Percentiles rank a stretch among this genome's conserved stretches.
phyloP scores from a whole-genome alignment of 2,113 vertebrate genomes.

The Aptenodytes forsteri region DNA sequence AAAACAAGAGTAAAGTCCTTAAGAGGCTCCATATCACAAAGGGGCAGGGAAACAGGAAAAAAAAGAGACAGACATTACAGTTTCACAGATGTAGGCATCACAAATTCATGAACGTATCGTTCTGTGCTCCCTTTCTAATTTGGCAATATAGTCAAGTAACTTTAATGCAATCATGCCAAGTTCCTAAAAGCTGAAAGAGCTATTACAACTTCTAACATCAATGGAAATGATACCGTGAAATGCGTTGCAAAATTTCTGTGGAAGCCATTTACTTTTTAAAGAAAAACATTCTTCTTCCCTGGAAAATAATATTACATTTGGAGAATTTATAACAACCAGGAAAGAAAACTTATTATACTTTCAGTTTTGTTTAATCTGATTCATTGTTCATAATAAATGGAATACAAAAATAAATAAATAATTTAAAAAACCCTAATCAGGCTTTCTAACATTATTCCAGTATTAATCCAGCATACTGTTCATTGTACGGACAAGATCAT shows the following conservation, averaged over 20 bases:
- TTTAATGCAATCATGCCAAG: background rate
- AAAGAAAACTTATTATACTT: background rate
- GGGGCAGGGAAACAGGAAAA: accelerated
- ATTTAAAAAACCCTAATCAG: background rate
- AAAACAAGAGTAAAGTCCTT: background rate
- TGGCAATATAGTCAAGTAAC: background rate
- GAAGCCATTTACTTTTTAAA: background rate
- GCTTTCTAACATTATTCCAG: background rate
- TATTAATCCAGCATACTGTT: background rate
- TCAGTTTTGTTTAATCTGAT: background rate
- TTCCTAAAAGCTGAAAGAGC: background rate
- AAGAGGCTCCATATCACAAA: background rate
- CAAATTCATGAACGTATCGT: background rate
- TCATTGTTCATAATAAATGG: background rate
- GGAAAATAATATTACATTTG: background rate
- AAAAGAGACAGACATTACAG: background rate
- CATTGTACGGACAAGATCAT: background rate
- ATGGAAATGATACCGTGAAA: background rate
- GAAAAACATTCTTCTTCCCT: background rate
- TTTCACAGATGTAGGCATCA: background rate
- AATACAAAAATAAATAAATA: background rate
- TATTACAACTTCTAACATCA: background rate
- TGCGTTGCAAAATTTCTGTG: background rate
- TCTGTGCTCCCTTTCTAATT: background rate
- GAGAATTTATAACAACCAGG: background rate